A percentile compares a stretch with the other conserved stretches of the same genome.
Evolutionary conservation across 1,140 invertebrate species (phyloP).

Genomic region (Achroia grisella): DNA sequence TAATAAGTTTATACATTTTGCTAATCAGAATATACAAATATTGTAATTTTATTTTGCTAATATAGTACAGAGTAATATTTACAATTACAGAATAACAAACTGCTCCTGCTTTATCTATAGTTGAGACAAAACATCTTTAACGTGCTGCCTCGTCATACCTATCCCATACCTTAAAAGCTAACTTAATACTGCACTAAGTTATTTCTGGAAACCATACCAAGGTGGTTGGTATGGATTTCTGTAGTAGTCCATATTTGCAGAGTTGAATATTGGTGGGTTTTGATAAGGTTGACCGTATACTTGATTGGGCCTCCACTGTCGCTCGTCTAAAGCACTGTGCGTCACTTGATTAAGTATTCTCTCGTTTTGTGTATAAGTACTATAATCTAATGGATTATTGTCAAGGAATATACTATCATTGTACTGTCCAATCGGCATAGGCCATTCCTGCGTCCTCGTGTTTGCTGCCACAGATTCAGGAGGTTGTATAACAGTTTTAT

Average conservation of each 20-base stretch:
- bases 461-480: slow-evolving; percentile 4
- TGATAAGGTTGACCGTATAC: slow-evolving; percentile 17
- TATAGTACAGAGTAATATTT: no score
- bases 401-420: slow-evolving; percentile 57
- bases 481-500: slow-evolving; percentile 15
- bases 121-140: no score
- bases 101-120: no score
- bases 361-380: slow-evolving; percentile 14
- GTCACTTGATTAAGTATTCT: slow-evolving; percentile 3
- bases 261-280: slow-evolving; percentile 28
- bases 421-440: slow-evolving; percentile 49
- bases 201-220: slow-evolving; percentile 49
- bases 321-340: background rate
- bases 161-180: no score
- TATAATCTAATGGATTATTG: slow-evolving; percentile 40
- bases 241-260: slow-evolving; percentile 33
- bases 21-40: no score
- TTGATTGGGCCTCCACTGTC: slow-evolving; percentile 16
- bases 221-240: slow-evolving; percentile 52
- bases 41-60: no score
- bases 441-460: slow-evolving; percentile 20
- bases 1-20: no score
- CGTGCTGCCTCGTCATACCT: no score
- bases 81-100: no score
- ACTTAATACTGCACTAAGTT: slow-evolving; percentile 18